Conservation (phyloP, 2,797 vertebrate genomes). For the Tragelaphus eurycerus region DNA sequence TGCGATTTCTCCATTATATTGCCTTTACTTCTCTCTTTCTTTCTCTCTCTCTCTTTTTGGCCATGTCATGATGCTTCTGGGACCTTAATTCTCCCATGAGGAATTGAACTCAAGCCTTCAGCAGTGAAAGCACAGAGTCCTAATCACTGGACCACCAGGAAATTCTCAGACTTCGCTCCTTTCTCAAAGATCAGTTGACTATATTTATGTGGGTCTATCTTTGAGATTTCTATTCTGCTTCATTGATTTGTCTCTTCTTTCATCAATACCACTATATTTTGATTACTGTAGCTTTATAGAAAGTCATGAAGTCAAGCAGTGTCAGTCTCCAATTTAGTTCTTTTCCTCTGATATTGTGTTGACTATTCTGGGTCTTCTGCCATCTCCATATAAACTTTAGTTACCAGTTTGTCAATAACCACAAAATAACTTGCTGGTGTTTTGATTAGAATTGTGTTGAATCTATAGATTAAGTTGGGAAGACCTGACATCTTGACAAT, state of each 20-base stretch:
- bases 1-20: neutral
- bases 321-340: neutral
- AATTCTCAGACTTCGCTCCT: neutral
- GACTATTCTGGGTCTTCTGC: neutral
- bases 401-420: neutral
- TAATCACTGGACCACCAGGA: neutral
- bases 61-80: neutral
- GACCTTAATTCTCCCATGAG: neutral
- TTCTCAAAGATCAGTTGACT: neutral
- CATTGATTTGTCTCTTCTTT: neutral
- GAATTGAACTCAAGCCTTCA: neutral
- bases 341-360: neutral
- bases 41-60: neutral
- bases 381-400: neutral
- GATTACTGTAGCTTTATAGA: neutral
- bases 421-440: neutral
- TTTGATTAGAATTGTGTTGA: neutral
- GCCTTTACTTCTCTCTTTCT: neutral
- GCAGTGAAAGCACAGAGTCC: neutral
- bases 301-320: neutral
- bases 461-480: neutral
- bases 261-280: neutral
- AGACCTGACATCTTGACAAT: neutral
- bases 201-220: neutral
- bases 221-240: neutral